Base-by-base conservation (phyloP, 1,140 invertebrate species). In the Conus betulinus region DNA sequence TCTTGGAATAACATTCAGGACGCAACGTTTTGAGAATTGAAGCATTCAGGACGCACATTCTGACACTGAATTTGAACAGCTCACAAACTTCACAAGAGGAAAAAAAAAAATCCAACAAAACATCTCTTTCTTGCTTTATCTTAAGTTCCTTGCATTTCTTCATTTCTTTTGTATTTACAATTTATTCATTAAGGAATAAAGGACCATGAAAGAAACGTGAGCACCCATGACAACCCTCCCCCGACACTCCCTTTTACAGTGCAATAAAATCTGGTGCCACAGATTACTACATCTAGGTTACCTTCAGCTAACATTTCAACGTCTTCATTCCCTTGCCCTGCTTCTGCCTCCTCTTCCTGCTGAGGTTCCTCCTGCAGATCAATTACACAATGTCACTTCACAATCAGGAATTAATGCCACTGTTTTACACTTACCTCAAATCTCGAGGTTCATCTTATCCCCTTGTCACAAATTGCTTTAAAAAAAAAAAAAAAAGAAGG, bases 231-330 rank as follows among this genome's bases (percentile, higher is more conserved):
- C 39, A 39, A 15, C 15, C 8, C 57, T 60, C 57, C 57, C 57
- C 57, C 57, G n/a, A 39, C 39, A 13, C 20, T 6, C 67, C 67
- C 67, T n/a, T 71, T 23, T 1, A 71, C 67, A 23, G 17, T 71
- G 11, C 15, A 71, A 20, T 23, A 6, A 71, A 23, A n/a, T 20
- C 67, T 23, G 20, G 23, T 71, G 11, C 67, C 23, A n/a, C 20
- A 13, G 67, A 53, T 53, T 51, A 27, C 8, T 51, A 81, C 51
- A 81, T 39, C 79, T 53, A 81, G 13, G 79, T 81, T 81, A 81
- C 79, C 79, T 81, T 81, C 79, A 81, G 51, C 51, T 5, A 81
- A 15, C 79, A 81, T 81, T 53, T 81, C 52, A 51, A 15, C 51
- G 23, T 81, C 79, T 60, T 57, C 55, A 60, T 60, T 11, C 20